Base-by-base conservation (phyloP, 2,888 invertebrate genomes). In the Andricus curvator region DNA sequence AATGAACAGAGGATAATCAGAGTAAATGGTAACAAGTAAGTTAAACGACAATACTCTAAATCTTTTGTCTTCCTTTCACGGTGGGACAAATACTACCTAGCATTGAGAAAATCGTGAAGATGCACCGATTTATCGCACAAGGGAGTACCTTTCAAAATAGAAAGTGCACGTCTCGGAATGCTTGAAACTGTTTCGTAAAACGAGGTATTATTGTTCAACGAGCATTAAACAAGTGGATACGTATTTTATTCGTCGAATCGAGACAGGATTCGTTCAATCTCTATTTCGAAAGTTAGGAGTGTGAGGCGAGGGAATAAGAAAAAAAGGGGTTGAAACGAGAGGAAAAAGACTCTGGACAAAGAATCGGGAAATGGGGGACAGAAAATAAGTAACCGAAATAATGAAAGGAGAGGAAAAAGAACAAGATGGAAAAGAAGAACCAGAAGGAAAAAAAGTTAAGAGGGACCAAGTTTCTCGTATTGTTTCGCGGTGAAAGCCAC, bases 401-500 rank as follows among this genome's bases (percentile, higher is more conserved):
- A 33, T 56, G 60, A 66, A n/a, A 17, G 41, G 62, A 78, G 62
- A 78, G 60, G 83, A 37, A 22, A 82, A 81, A 33, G 68, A 79
- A 83, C 76, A 77, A 68, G 67, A 81, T 33, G 74, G 80, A 83
- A 78, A 76, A 65, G 74, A 44, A 74, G 76, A 78, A 44, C 76
- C 37, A 74, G 65, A n/a, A 48, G 60, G 15, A 22, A 44, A 33
- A 74, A 41, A 68, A 33, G 29, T 44, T 29, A 77, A 62, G 74
- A 25, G 3, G 80, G 66, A 56, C 44, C 77, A 88, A 88, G 86
- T 86, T 86, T 86, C 83, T 80, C 77, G 82, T 85, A 88, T 90
- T 89, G 87, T 89, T 87, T 88, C 82, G 83, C 80, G 83, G 83
- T 80, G 83, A 84, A 84, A 87, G 87, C 86, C 86, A 86, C 87